Evolutionary conservation across 1,140 invertebrate genomes (phyloP), one percentile per base, ranked within the genome.

Genomic region (Latrodectus geometricus): DNA sequence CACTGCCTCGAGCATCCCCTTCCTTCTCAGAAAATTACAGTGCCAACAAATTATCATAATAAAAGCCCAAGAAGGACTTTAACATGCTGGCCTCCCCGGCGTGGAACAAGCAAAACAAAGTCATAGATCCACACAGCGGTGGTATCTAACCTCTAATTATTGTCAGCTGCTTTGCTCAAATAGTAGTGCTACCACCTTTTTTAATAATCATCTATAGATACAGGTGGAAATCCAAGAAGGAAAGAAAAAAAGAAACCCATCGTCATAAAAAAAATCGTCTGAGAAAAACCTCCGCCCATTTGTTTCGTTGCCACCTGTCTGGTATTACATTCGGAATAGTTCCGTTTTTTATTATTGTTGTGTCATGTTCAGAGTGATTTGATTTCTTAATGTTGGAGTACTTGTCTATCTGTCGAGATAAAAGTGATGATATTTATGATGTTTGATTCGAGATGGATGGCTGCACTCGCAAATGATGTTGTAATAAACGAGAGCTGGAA

Each of bases 11-110:
- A 35, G 35, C 35, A 35, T 35, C 5, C 35, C 2, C 17, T 61
- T 8, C 54, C 54, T 14, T 11, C 54, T 8, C 2, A 61, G 54
- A 14, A 61, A 61, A 61, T 61, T 61, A 61, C 17, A 61, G 54
- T 61, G 54, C 66, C 81, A 65, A 83, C 66, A 75, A 75, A 83
- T 83, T 83, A 83, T 83, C 68, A 74, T 83, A 83, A 83, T 83
- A 50, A 75, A 78, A 52, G 72, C 23, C 72, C 81, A 50, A 21
- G 54, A 20, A 72, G 23, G 35, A 5, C 35, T 73, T 72, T 73
- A 82, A 73, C 69, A 73, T 82, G 35, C 66, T 21, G 35, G 69
- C 15, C 35, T 20, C 4, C 11, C 49, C 1, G 23, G 48, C 65
- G 21, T 14, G 54, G 54, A 61, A 61, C 11, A 11, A 61, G 11